Conservation (phyloP, 2,797 vertebrate species). For the Muscicapa striata region DNA sequence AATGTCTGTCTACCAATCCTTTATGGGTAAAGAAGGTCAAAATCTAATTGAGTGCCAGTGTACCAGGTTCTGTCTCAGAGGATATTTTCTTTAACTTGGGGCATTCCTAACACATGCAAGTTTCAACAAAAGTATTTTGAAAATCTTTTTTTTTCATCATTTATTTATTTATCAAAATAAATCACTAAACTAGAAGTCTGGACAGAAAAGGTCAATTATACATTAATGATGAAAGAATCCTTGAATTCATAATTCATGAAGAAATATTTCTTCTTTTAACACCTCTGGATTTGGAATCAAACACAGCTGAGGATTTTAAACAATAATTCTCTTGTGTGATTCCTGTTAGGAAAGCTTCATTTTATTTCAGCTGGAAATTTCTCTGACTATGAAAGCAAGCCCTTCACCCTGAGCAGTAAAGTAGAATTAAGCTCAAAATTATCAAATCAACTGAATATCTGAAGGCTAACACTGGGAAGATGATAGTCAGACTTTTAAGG, state of each 20-base stretch:
- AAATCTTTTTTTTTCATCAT: neutral
- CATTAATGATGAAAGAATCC: conserved; percentile 46
- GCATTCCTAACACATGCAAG: neutral
- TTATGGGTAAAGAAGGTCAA: conserved; percentile 64
- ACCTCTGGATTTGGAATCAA: conserved; percentile 28
- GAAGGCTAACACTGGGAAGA: neutral
- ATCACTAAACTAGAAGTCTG: neutral
- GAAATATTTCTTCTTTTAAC: conserved; percentile 8
- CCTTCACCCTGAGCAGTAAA: neutral
- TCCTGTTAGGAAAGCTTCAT: neutral
- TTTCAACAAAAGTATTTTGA: neutral
- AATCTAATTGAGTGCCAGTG: conserved; percentile 51
- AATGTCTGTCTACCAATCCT: conserved; percentile 7
- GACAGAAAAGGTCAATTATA: conserved; percentile 34
- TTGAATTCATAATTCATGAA: conserved; percentile 11
- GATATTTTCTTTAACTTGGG: conserved; percentile 1
- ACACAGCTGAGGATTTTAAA: conserved; percentile 23
- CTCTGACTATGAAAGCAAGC: neutral
- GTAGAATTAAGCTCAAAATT: neutral
- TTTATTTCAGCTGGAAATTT: neutral
- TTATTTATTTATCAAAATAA: neutral
- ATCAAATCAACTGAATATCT: neutral
- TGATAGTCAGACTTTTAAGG: neutral
- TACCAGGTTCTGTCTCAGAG: neutral
- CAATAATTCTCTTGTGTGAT: neutral